These are phyloP conservation scores for Istiophorus platypterus DNA, from an alignment of 2,113 vertebrate species.

Conservation along the genomic window DNA sequence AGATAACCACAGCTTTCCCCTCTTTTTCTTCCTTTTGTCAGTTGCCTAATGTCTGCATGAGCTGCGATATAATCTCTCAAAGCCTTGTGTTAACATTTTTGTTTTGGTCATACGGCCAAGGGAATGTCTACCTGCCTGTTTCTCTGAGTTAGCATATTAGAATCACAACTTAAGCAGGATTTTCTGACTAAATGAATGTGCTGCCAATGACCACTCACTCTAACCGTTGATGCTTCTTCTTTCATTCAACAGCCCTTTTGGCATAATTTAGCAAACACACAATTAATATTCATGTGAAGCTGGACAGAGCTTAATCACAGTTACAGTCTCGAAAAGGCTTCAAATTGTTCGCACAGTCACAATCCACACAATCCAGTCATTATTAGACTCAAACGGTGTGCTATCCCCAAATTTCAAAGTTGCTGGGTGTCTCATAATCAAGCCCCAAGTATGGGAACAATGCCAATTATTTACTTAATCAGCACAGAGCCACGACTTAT, in stretches of 20 bases:
- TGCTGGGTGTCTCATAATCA: conserved; percentile 42
- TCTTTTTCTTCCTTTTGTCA: conserved; percentile 62
- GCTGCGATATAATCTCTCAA: conserved; percentile 59
- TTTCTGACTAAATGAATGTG: conserved; percentile 66
- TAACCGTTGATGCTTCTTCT: conserved; percentile 11
- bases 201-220: conserved; percentile 54
- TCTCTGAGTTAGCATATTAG: conserved; percentile 74
- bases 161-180: conserved; percentile 44
- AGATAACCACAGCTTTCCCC: conserved; percentile 70
- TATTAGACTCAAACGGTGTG: conserved; percentile 31
- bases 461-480: conserved; percentile 26
- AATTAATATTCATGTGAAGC: conserved; percentile 40
- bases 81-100: conserved; percentile 56
- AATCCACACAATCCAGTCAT: conserved; percentile 20
- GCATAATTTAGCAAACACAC: conserved; percentile 46
- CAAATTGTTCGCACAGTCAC: conserved; percentile 28
- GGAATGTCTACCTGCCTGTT: conserved; percentile 81
- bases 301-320: conserved; percentile 8
- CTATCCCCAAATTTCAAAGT: conserved; percentile 36
- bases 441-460: conserved; percentile 32
- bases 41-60: conserved; percentile 77
- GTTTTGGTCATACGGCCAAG: conserved; percentile 66
- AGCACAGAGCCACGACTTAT: conserved; percentile 27
- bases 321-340: conserved; percentile 50
- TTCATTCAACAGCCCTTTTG: conserved; percentile 36